Base-by-base conservation (phyloP, 1,140 invertebrate species). In the Bombus picipes region DNA sequence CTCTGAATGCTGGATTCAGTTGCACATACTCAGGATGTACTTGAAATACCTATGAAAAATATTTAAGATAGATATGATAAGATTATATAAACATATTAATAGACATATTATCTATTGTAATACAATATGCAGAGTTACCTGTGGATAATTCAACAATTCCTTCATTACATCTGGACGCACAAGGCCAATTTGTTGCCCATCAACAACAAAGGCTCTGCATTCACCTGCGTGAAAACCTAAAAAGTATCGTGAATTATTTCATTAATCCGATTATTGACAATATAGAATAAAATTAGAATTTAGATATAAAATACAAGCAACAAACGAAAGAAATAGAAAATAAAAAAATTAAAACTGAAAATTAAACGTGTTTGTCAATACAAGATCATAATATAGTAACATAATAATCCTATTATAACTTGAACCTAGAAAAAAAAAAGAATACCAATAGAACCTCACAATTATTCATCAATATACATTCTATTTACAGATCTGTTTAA, bases 161-260 rank as follows among this genome's bases (percentile, higher is more conserved):
- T 97, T 96, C 92, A 97, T 96, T 65, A 99, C 97, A 95, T 98
- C 97, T 37, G 97, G 97, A 92, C 97, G 96, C 81, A 99, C 96
- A 68, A 99, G 95, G 66, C 98, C 98, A 73, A 99, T 97, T 96
- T 98, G 98, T 92, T 97, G 96, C 74, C 97, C 98, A 93, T 97
- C 97, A 34, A 98, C 97, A 87, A 98, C 96, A 94, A 99, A 98
- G 68, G 98, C 98, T 93, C 97, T 96, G 95, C 98, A 98, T 94
- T 97, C 96, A 75, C 97, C 96, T 94, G 96, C 96, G 90, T 96
- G 96, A 89, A 97, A 96, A 81, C 97, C 97, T 98, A 91, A 62
- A 90, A 89, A 87, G 82, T 72, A 53, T 43, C 9, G 47, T 3
- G 1, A n/a, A 77, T 80, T 22, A 15, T 10, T 43, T 28, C 5